Conservation (phyloP, 2,797 vertebrate species). For the Myiotriccus ornatus region DNA sequence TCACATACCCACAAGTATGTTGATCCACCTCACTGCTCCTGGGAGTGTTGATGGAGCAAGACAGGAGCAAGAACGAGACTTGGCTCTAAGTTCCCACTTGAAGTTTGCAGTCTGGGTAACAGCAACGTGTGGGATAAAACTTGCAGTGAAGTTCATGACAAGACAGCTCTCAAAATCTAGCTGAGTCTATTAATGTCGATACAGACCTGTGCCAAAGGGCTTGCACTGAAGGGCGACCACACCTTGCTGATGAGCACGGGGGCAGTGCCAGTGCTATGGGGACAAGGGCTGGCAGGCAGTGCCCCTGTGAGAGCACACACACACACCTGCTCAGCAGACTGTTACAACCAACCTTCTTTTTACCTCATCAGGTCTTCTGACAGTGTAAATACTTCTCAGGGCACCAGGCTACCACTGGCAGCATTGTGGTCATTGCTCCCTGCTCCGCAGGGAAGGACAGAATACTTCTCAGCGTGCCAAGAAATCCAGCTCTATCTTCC, state of each 20-base stretch:
- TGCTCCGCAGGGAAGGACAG: not conserved
- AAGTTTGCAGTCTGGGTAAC: not conserved
- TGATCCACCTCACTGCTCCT: not conserved
- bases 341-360: not conserved
- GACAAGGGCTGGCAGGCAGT: not conserved
- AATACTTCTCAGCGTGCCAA: not conserved
- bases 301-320: not conserved
- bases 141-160: not conserved
- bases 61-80: not conserved
- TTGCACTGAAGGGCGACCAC: not conserved
- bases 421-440: not conserved
- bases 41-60: not conserved
- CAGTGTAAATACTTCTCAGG: no score
- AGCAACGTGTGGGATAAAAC: not conserved
- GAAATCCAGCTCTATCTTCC: not conserved
- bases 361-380: not conserved
- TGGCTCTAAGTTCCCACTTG: not conserved
- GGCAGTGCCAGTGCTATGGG: accelerated
- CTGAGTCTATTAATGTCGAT: accelerated
- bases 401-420: not conserved
- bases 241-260: not conserved
- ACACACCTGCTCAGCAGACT: not conserved
- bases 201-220: not conserved
- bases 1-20: accelerated
- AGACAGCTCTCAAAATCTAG: not conserved